Conservation (phyloP, 2,888 invertebrate species). For the Bhutanitis thaidina region DNA sequence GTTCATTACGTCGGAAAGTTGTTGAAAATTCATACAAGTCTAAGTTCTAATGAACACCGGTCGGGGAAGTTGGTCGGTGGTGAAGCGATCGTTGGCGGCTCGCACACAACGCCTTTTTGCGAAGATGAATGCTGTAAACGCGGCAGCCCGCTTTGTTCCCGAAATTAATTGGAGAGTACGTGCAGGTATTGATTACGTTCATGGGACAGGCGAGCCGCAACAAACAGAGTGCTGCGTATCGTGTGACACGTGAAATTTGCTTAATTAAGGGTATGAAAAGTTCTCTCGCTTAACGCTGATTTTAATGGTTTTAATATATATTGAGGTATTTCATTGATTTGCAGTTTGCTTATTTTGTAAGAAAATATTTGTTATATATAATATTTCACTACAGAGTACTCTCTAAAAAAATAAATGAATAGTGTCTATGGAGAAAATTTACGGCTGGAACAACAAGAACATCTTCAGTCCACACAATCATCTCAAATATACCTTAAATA, state of each 20-base stretch:
- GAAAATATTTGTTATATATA: no score
- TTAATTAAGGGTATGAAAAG: conserved; percentile 10
- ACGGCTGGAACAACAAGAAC: no score
- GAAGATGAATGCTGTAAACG: conserved; percentile 35
- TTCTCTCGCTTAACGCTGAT: neutral
- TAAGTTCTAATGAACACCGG: conserved; percentile 77
- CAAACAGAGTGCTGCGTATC: conserved; percentile 12
- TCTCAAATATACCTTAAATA: no score
- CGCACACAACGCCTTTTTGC: conserved; percentile 28
- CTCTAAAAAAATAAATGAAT: no score
- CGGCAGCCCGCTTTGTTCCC: conserved; percentile 31
- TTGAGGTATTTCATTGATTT: no score
- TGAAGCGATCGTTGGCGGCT: conserved; percentile 45
- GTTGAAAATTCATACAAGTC: conserved; percentile 73
- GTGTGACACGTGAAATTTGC: conserved; percentile 4
- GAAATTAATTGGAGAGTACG: conserved; percentile 27
- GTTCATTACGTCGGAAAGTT: conserved; percentile 75
- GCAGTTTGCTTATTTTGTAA: no score
- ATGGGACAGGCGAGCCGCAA: conserved; percentile 1
- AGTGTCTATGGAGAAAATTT: no score
- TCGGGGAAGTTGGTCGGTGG: conserved; percentile 55
- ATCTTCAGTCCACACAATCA: no score
- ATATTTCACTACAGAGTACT: no score
- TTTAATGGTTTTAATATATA: no score
- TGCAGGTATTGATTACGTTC: conserved; percentile 10